Evolutionary conservation across 2,888 invertebrate genomes (phyloP), one percentile per base, ranked within the genome.

Genomic region (Cybosia mesomella): DNA sequence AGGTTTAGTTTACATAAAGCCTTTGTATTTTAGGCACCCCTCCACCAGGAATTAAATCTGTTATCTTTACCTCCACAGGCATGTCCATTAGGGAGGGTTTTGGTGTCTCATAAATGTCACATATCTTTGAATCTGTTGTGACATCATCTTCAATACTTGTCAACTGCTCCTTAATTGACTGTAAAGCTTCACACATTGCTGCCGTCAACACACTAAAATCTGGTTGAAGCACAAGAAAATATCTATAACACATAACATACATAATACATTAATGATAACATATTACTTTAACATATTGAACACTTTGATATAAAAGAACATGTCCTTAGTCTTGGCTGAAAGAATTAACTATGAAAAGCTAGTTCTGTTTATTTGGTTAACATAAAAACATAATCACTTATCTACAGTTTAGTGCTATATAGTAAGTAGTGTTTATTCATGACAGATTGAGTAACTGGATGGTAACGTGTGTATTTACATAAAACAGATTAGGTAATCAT

Each of bases 41-140:
- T 43, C 43, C 43, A 49, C 9, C n/a, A 49, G 49, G 9, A 18
- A 49, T 49, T 49, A 18, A 49, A n/a, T 28, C 2, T 1, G 8
- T 43, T 11, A 43, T 21, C n/a, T 28, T 74, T 81, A 94, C 94
- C 91, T 95, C 94, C 73, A 94, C 92, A 74, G 94, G 94, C 90
- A 94, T 88, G 71, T 88, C 90, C 67, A 88, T 71, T 28, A 93
- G 76, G 57, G 85, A 84, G 34, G 89, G 85, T 76, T 83, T 81
- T 72, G 80, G 83, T 65, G 81, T 73, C 39, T 87, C 85, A 75
- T 82, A 83, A 57, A 83, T 71, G 64, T 85, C 80, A 73, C 64
- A 69, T 55, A 63, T 58, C 11, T 83, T 75, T 69, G 80, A 69
- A 62, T 70, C 65, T 58, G 73, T 71, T 53, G 69, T 70, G 64